These are phyloP conservation scores for Eudemis profundana DNA, from an alignment of 2,888 invertebrate species.

Conservation along the genomic window DNA sequence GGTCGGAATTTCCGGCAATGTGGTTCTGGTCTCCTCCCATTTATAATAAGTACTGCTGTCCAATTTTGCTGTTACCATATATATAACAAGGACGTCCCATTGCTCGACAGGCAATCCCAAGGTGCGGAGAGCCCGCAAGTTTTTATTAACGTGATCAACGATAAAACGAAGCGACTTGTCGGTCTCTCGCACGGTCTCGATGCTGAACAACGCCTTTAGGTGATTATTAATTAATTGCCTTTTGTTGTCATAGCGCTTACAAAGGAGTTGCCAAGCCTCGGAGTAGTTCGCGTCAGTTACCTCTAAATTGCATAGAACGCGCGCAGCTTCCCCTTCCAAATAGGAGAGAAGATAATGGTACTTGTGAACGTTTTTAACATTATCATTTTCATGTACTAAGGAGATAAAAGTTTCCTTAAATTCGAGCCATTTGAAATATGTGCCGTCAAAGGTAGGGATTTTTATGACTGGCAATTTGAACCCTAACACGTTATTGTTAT, in stretches of 20 bases:
- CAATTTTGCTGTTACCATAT: no score
- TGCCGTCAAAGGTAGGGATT: conserved; percentile 26
- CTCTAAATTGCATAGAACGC: conserved; percentile 5
- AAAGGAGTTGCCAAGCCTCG: conserved; percentile 2
- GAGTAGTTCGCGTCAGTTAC: background rate
- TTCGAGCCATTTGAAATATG: conserved; percentile 28
- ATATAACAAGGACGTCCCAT: no score
- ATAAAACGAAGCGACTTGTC: no score
- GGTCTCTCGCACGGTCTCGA: no score
- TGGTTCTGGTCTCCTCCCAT: background rate
- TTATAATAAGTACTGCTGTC: no score
- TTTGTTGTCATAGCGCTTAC: conserved; percentile 1
- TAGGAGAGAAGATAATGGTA: background rate
- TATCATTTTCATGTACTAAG: conserved; percentile 9
- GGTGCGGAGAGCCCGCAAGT: no score
- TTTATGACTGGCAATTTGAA: conserved; percentile 28
- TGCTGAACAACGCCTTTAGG: no score
- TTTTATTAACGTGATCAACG: no score
- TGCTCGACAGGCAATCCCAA: no score
- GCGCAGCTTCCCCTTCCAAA: background rate
- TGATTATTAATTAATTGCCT: no score
- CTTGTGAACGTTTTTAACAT: background rate
- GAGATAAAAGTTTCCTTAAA: conserved; percentile 25
- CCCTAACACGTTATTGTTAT: background rate
- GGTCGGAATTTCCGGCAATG: background rate